phyloP scores from a whole-genome alignment of 2,113 vertebrate genomes.

The Mesembrinibis cayennensis region DNA sequence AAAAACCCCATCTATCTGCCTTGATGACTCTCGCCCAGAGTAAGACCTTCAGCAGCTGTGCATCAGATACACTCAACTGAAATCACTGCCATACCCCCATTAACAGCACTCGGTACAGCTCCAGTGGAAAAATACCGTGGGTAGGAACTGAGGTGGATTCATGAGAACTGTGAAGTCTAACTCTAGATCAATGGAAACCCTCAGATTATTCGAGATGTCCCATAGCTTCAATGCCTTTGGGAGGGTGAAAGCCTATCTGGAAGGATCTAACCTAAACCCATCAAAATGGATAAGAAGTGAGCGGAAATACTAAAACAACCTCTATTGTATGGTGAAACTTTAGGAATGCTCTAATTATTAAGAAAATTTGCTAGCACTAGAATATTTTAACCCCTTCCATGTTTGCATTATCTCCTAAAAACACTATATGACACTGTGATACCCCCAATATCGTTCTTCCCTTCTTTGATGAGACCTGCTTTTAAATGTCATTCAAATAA shows the following conservation, averaged over 20 bases:
- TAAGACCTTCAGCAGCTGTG: neutral
- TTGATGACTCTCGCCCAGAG: no score
- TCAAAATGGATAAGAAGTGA: neutral
- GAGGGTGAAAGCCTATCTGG: neutral
- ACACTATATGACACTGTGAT: neutral
- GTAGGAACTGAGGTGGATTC: neutral
- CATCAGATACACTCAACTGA: neutral
- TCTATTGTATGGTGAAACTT: neutral
- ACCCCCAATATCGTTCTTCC: neutral
- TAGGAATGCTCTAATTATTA: neutral
- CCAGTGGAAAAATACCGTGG: neutral
- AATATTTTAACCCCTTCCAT: neutral
- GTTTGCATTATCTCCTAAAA: neutral
- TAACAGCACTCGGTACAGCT: neutral
- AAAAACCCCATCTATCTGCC: neutral
- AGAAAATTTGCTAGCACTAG: neutral
- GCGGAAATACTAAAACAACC: neutral
- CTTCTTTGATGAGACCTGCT: neutral
- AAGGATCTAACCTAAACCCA: neutral
- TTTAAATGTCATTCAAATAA: neutral
- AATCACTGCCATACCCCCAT: neutral
- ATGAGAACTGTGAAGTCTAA: neutral
- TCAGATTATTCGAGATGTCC: neutral
- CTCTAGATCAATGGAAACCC: neutral
- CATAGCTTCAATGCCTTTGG: neutral